These are phyloP conservation scores for Epistrophella euchroma DNA, from an alignment of 2,888 invertebrate species.

Conservation along the genomic window DNA sequence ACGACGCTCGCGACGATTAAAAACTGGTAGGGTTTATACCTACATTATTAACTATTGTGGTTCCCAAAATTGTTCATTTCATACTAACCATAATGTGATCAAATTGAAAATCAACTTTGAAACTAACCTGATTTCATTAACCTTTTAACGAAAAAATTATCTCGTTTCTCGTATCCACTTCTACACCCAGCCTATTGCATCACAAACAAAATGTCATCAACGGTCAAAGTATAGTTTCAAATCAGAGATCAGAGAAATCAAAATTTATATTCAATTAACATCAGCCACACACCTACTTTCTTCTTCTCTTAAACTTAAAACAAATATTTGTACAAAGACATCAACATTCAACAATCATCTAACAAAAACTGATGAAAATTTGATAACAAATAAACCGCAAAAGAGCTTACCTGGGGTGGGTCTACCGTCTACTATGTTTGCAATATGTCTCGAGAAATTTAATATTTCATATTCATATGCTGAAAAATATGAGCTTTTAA, in stretches of 20 bases:
- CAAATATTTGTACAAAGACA: constrained; percentile 12
- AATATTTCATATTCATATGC: background rate
- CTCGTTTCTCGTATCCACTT: background rate
- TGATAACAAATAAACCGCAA: constrained; percentile 16
- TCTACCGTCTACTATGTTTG: constrained; percentile 5
- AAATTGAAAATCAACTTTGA: background rate
- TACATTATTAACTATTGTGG: too few relatives aligned
- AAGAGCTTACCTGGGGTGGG: constrained; percentile 9
- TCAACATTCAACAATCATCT: background rate
- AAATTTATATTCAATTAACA: background rate
- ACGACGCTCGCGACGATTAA: too few relatives aligned
- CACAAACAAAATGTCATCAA: background rate
- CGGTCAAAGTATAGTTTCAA: background rate
- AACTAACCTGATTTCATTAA: background rate
- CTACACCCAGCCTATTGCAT: background rate
- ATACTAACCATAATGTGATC: too few relatives aligned
- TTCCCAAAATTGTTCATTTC: too few relatives aligned
- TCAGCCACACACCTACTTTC: background rate
- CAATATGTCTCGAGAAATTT: constrained; percentile 14
- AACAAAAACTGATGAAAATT: background rate
- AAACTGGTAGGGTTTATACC: too few relatives aligned
- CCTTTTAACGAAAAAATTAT: background rate
- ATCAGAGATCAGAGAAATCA: constrained; percentile 22
- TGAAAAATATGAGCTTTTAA: constrained; percentile 8
- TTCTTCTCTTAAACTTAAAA: background rate